Evolutionary conservation across 2,113 vertebrate genomes (phyloP).

Genomic region (Thinocorus orbignyianus): DNA sequence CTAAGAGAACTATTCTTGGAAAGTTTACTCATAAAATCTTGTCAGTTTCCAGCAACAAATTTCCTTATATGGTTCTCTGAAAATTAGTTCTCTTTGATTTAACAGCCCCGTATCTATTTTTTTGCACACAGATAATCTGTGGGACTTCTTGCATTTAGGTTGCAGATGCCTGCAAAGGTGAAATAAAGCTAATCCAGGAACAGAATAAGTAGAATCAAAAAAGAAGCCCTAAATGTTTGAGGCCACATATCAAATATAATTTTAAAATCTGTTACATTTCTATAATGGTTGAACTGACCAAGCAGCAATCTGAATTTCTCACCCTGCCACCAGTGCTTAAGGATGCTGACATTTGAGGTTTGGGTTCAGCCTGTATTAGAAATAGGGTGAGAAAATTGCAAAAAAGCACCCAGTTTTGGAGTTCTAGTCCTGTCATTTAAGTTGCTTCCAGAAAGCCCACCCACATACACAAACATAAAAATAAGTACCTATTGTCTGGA

Average conservation of each 20-base stretch:
- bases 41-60: neutral
- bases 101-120: neutral
- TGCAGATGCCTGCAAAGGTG: neutral
- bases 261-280: neutral
- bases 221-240: neutral
- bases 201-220: neutral
- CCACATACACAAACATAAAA: neutral
- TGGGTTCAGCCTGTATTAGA: neutral
- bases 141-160: neutral
- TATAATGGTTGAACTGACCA: neutral
- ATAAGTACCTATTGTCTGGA: neutral
- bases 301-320: neutral
- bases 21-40: neutral
- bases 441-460: neutral
- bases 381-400: neutral
- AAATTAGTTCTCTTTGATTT: conserved; percentile 2
- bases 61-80: neutral
- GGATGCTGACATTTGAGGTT: neutral
- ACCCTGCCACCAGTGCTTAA: neutral
- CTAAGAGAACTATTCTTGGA: neutral
- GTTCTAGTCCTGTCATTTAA: neutral
- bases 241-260: neutral
- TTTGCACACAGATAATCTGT: neutral
- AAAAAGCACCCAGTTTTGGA: neutral
- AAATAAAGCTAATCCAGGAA: neutral